Evolutionary conservation across 2,888 invertebrate species (phyloP).

Genomic region (Heliconius erato): DNA sequence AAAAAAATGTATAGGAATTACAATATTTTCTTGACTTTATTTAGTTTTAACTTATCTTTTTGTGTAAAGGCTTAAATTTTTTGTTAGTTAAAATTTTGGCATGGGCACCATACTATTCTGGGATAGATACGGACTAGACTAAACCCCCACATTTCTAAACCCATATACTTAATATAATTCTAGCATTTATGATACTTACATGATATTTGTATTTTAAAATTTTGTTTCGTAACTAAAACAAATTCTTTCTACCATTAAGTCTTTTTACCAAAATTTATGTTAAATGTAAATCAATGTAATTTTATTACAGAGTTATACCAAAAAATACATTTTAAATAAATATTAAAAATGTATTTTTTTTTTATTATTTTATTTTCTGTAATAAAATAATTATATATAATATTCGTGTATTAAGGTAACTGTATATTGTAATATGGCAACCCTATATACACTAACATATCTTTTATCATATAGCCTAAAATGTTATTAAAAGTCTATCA

Average conservation of each 20-base stretch:
- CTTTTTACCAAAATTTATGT: no score
- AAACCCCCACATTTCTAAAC: background rate
- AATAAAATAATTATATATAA: background rate
- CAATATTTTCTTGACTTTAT: background rate
- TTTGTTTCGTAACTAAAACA: background rate
- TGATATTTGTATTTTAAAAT: background rate
- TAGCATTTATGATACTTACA: background rate
- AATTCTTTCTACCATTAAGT: background rate
- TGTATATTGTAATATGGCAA: background rate
- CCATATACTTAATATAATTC: background rate
- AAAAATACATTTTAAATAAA: background rate
- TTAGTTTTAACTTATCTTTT: constrained; percentile 1
- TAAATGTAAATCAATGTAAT: background rate
- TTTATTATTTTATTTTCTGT: background rate
- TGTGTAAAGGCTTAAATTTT: no score
- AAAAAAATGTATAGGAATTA: background rate
- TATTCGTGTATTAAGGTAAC: background rate
- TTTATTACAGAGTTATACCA: background rate
- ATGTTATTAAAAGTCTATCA: background rate
- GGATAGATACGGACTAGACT: background rate
- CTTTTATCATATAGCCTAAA: background rate
- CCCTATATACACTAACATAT: constrained; percentile 9
- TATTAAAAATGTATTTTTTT: background rate
- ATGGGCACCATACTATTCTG: background rate
- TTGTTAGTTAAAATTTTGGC: background rate